Conservation (phyloP, 2,113 vertebrate genomes). For the Rhinogobius similis region DNA sequence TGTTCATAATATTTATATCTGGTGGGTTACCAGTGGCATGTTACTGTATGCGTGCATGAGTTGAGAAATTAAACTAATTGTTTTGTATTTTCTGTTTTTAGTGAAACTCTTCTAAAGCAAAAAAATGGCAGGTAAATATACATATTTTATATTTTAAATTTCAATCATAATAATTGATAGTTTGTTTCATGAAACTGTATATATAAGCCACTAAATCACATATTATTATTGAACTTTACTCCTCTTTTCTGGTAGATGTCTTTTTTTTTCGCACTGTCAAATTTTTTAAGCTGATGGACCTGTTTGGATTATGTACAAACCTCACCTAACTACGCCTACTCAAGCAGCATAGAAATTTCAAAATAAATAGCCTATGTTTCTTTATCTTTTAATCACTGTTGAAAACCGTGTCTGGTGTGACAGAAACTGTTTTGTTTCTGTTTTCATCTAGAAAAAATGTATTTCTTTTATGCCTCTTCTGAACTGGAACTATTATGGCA, state of each 20-base stretch:
- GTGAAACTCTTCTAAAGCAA: conserved; percentile 56
- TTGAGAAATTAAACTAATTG: background rate
- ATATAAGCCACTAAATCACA: background rate
- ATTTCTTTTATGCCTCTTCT: background rate
- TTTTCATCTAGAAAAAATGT: background rate
- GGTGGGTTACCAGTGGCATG: background rate
- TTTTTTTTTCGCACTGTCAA: too few species aligned
- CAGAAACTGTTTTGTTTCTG: background rate
- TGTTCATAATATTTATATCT: too few species aligned
- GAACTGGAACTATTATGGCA: background rate
- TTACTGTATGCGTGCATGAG: background rate
- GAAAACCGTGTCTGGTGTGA: background rate
- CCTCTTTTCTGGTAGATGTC: conserved; percentile 50
- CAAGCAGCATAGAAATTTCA: background rate
- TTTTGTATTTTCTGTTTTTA: conserved; percentile 48
- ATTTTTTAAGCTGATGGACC: too few species aligned
- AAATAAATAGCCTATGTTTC: background rate
- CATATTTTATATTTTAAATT: background rate
- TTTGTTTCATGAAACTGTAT: background rate
- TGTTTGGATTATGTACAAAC: background rate
- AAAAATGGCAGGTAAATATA: conserved; percentile 83
- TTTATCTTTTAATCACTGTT: background rate
- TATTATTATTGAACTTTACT: conserved; percentile 32
- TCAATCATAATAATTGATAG: background rate
- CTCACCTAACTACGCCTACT: background rate